Percentiles rank a stretch among this genome's conserved stretches.
Conservation (phyloP, 2,888 invertebrate genomes). For the Harmothoe impar region DNA sequence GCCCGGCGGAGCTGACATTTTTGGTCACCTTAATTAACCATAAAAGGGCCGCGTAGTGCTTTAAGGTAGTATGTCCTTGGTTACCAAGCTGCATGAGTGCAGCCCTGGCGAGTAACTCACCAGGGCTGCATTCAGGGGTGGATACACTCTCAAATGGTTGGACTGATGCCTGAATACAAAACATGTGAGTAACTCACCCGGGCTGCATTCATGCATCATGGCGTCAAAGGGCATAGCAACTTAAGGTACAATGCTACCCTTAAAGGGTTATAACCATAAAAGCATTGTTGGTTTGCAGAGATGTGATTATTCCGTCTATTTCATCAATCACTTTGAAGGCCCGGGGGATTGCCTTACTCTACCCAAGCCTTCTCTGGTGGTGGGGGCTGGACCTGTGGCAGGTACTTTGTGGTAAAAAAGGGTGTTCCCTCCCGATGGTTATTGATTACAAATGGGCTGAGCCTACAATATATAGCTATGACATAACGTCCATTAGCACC, state of each 20-base stretch:
- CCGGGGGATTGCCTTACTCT: background rate
- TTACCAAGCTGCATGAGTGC: too few relatives aligned
- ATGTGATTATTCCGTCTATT: conserved; percentile 44
- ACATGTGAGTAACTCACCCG: too few relatives aligned
- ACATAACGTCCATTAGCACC: conserved; percentile 7
- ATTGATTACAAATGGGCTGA: background rate
- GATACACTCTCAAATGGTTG: too few relatives aligned
- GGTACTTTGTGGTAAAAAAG: background rate
- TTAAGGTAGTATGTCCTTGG: too few relatives aligned
- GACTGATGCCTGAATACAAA: too few relatives aligned
- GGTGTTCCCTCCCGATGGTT: background rate
- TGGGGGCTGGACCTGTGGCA: background rate
- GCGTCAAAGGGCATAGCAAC: too few relatives aligned
- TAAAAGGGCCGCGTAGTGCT: too few relatives aligned
- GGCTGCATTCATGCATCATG: too few relatives aligned
- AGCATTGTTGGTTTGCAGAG: conserved; percentile 18
- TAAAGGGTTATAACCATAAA: conserved; percentile 47
- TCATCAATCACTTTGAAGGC: conserved; percentile 26
- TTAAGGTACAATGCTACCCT: too few relatives aligned
- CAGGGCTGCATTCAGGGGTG: too few relatives aligned
- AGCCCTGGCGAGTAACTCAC: too few relatives aligned
- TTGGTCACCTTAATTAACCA: conserved; percentile 20
- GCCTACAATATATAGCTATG: background rate
- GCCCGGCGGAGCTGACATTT: background rate
- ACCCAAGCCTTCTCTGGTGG: background rate